Percentiles rank a stretch among this genome's conserved stretches.
Conservation (phyloP, 1,140 invertebrate genomes). For the Antheraea mylitta region DNA sequence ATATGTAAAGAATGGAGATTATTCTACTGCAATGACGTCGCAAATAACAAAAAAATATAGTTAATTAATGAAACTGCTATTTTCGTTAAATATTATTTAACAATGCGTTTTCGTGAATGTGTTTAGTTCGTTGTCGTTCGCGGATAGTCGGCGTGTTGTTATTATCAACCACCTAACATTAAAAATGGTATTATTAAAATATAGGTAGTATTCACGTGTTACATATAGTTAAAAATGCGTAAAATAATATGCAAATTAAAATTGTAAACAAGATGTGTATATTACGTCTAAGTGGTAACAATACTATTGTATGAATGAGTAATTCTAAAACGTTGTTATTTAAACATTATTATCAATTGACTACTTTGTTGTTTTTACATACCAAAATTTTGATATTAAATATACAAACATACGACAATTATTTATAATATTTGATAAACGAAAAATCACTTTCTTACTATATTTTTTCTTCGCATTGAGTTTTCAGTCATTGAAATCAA, state of each 20-base stretch:
- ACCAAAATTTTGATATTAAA: not conserved
- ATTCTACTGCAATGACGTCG: too few relatives aligned
- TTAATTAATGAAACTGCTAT: too few relatives aligned
- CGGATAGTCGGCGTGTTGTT: not conserved
- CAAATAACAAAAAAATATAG: too few relatives aligned
- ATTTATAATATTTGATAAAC: too few relatives aligned
- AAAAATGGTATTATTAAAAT: not conserved
- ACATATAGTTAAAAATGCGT: not conserved
- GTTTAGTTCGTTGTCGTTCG: not conserved
- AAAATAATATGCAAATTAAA: slow-evolving; percentile 10
- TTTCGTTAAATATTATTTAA: not conserved
- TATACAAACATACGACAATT: not conserved
- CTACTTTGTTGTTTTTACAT: slow-evolving; percentile 31
- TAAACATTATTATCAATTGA: slow-evolving; percentile 46
- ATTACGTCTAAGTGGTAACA: slow-evolving; percentile 61
- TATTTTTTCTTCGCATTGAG: too few relatives aligned
- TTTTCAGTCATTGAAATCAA: too few relatives aligned
- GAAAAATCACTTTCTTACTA: too few relatives aligned
- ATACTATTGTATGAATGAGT: slow-evolving; percentile 37
- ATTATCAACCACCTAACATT: not conserved
- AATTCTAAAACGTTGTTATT: slow-evolving; percentile 40
- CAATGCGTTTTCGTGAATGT: not conserved
- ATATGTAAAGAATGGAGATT: too few relatives aligned
- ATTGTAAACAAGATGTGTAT: slow-evolving; percentile 12
- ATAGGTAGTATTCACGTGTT: not conserved